Evolutionary conservation across 2,888 invertebrate species (phyloP).

Genomic region (Pheosia gnoma): DNA sequence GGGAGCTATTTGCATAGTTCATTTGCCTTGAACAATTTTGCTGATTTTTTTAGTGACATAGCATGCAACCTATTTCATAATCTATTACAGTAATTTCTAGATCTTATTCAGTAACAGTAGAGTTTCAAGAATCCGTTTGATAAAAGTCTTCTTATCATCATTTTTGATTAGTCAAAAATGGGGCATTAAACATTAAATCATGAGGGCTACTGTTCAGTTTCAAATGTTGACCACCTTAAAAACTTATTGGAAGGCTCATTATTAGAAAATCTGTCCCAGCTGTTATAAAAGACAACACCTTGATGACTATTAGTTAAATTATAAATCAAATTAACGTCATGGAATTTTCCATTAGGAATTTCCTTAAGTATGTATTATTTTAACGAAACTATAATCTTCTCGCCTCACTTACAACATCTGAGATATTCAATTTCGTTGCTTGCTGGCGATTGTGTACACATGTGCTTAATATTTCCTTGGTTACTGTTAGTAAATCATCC

Average conservation of each 20-base stretch:
- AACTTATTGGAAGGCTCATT: too few relatives aligned
- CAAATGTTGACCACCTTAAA: too few relatives aligned
- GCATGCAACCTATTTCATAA: background rate
- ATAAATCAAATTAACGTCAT: background rate
- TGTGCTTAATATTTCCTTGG: slow-evolving; percentile 58
- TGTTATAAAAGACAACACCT: background rate
- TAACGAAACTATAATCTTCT: slow-evolving; percentile 8
- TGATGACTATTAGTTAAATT: background rate
- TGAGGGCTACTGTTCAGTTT: too few relatives aligned
- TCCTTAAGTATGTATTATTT: slow-evolving; percentile 12
- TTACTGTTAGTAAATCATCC: slow-evolving; percentile 62
- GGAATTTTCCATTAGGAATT: slow-evolving; percentile 9
- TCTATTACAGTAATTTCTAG: background rate
- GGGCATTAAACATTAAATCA: too few relatives aligned
- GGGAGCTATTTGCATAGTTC: slow-evolving; percentile 24
- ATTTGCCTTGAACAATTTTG: background rate
- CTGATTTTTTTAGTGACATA: background rate
- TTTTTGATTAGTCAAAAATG: too few relatives aligned
- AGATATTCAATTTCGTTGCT: slow-evolving; percentile 25
- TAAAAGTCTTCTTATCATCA: too few relatives aligned
- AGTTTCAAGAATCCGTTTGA: too few relatives aligned
- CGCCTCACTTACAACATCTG: slow-evolving; percentile 16
- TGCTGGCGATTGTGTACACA: slow-evolving; percentile 44
- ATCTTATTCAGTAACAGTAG: too few relatives aligned
- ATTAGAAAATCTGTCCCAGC: too few relatives aligned